A percentile compares a stretch with the other conserved stretches of the same genome.
phyloP scores from a whole-genome alignment of 2,113 vertebrate genomes.

The Otus sunia region DNA sequence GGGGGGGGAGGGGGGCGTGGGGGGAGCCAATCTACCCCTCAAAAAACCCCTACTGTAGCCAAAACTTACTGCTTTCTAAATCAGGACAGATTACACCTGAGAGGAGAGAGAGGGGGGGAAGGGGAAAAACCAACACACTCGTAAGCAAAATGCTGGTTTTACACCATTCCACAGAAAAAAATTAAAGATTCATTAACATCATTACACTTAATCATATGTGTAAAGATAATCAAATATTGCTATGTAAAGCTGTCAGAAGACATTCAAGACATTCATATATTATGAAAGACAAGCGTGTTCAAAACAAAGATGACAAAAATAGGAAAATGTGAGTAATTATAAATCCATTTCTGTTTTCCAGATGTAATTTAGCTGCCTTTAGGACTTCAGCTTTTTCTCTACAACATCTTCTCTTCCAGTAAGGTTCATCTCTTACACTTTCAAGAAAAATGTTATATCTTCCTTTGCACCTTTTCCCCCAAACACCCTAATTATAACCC shows the following conservation, averaged over 20 bases:
- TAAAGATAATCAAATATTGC: slow-evolving; percentile 6
- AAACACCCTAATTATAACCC: neutral
- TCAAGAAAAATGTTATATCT: neutral
- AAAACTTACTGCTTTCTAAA: neutral
- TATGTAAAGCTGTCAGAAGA: neutral
- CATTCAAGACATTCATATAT: neutral
- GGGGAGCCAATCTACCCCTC: neutral
- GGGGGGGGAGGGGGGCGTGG: fast-evolving
- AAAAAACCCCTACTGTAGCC: neutral
- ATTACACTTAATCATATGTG: neutral
- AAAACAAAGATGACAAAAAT: neutral
- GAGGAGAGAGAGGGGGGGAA: fast-evolving
- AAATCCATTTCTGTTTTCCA: neutral
- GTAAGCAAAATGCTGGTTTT: neutral
- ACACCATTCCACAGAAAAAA: neutral
- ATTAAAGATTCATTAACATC: neutral
- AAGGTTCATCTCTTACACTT: neutral
- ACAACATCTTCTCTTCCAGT: neutral
- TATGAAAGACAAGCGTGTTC: neutral
- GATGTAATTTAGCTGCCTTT: neutral
- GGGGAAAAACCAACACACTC: neutral
- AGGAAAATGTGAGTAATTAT: neutral
- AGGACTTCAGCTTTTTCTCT: neutral
- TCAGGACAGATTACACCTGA: neutral
- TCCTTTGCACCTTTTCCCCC: neutral